Base-by-base conservation (phyloP, 2,797 vertebrate species). In the Gallinago solitaria region DNA sequence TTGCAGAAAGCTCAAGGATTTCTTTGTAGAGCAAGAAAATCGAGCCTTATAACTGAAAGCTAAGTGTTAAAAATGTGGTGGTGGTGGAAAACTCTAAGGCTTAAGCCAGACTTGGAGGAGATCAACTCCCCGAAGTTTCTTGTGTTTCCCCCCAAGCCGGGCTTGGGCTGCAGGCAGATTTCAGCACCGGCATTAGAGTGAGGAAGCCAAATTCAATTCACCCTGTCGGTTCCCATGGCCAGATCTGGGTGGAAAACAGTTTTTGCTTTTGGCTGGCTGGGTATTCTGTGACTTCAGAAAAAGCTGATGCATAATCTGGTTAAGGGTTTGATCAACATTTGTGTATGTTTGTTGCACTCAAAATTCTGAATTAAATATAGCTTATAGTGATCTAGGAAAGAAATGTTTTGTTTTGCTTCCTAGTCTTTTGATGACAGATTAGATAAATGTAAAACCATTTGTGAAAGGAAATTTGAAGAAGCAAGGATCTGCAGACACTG, bases 401-500 rank as follows among this genome's bases (percentile, higher is more conserved):
- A 67, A 61, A 76, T 35, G 28, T 48, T 83, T 88, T 75, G 43
- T 25, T 93, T 89, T 77, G 12, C 21, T 80, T 60, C 64, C 59
- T 48, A 16, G 28, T 45, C 54, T 68, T 76, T 51, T 76, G 68
- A 61, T 57, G 82, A 32, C 33, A 77, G 68, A 79, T 87, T 32
- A 82, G 50, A 48, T 25, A 91, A 69, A 83, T 43, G 57, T 35
- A 64, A 60, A 84, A 69, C 35, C 41, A 11, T 47, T 77, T 69
- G 68, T 69, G 71, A 83, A 69, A 39, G 28, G 79, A 59, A 91
- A 53, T 76, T 33, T 24, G 37, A 79, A 60, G 71, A 16, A 56
- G 56, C 1, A 1, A 78, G 91, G 28, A 71, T 80, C 64, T 69
- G 69, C 6, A 4, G 80, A 37, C 32, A 6, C 12, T 43, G 57